Evolutionary conservation across 92 coral and sea anemone genomes (phyloP), one percentile per base, ranked within the genome.

Genomic region (Epizoanthus scotinus): DNA sequence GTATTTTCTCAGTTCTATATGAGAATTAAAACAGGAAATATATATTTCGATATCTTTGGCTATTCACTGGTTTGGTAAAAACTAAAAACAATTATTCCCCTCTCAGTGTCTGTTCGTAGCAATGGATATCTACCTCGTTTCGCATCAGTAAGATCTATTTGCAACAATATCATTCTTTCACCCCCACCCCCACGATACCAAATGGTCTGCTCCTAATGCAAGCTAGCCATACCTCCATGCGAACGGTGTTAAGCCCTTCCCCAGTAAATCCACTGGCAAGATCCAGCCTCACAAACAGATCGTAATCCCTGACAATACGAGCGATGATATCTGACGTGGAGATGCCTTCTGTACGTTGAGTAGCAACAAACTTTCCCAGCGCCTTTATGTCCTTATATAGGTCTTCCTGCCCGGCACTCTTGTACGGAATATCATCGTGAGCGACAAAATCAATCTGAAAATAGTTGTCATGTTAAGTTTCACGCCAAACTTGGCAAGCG

Each of bases 301-400:
- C 99, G 59, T 95, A 95, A 78, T 95, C 96, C 73, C 89, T 90
- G 57, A 95, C 97, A 17, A 95, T 92, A 3, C 99, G 81, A 53
- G 99, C 99, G 34, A 95, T 95, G 69, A 95, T 93, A 63, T 95
- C 99, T 10, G 99, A 95, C 6, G 99, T 95, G 0, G 99, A 95
- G 66, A 95, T 95, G 19, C 98, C 99, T 70, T 95, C 99, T 5
- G 99, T 95, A 55, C 99, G 84, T 64, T 95, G 92, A 6, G 99
- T 95, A 2, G 98, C 87, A 29, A 93, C 96, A 91, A 95, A 95
- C 72, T 90, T 92, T 9, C 99, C 99, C 90, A 93, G 85, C 0
- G 91, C 98, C 59, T 95, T 95, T 7, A 95, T 88, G 0, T 91
- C 93, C 74, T 91, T 93, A 83, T 95, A 95, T 18, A 95, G 75